Percentiles rank a stretch among this genome's conserved stretches.
Conservation (phyloP, 2,888 invertebrate genomes). For the Gari tellinella region DNA sequence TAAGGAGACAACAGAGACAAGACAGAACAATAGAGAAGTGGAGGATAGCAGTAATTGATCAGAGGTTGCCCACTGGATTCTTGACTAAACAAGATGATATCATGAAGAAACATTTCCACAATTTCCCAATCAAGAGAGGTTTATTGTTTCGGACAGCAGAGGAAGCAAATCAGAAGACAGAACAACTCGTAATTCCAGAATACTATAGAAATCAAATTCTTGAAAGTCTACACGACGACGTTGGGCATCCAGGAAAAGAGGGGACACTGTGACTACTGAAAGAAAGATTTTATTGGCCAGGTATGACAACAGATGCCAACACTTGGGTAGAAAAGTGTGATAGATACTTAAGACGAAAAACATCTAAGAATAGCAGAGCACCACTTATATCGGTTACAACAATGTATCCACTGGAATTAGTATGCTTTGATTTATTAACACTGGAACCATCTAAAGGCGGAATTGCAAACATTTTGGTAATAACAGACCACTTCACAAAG, state of each 20-base stretch:
- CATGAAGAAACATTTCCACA: conserved; percentile 9
- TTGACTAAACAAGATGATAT: neutral
- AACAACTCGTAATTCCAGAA: neutral
- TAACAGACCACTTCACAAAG: conserved; percentile 26
- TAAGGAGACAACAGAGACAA: no score
- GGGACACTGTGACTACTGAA: neutral
- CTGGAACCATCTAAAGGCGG: conserved; percentile 10
- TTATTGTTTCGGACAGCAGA: neutral
- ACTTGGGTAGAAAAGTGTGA: conserved; percentile 6
- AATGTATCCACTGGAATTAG: no score
- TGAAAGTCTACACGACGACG: neutral
- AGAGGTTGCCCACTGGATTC: neutral
- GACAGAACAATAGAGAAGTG: no score
- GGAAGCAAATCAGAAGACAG: neutral
- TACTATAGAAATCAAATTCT: neutral
- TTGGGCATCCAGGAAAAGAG: conserved; percentile 8
- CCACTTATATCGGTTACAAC: conserved; percentile 2
- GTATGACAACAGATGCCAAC: neutral
- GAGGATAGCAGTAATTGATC: no score
- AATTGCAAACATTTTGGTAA: conserved; percentile 6
- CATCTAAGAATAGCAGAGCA: no score
- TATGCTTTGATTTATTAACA: no score
- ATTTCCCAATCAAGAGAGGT: conserved; percentile 4
- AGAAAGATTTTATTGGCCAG: conserved; percentile 12
- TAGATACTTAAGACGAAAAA: no score